Base-by-base conservation (phyloP, 2,888 invertebrate species). In the Globia sparganii region DNA sequence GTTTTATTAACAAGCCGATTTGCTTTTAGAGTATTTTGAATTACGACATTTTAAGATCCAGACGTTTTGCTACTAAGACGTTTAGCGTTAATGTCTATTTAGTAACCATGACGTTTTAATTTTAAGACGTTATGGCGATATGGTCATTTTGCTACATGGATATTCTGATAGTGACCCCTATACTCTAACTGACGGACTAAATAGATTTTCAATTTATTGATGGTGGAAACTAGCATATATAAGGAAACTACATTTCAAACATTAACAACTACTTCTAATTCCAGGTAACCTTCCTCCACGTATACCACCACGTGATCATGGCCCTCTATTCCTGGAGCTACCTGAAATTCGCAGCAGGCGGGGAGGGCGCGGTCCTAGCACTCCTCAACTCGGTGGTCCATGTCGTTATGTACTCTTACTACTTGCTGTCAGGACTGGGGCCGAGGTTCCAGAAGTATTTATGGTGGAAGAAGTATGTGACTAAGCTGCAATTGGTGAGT, bases 381-480 rank as follows among this genome's bases (percentile, higher is more conserved):
- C 96, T 98, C 53, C 95, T 98, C 25, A 98, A 99, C 92, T 98
- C 98, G 0, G 96, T 97, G 66, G 98, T 98, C 0, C 98, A 98
- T 91, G 97, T 98, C 5, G 96, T 98, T 81, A 98, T 99, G 98
- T 98, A 99, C 93, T 95, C 97, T 0, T 98, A 99, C 92, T 98
- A 98, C 90, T 96, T 98, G 70, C 94, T 98, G 86, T 97, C 98
- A 0, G 98, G 98, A 0, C 94, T 98, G 83, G 98, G 98, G 5
- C 98, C 98, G 0, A 92, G 97, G 65, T 98, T 98, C 93, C 98
- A 97, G 89, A 98, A 98, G 90, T 98, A 98, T 91, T 93, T 98
- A 67, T 98, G 98, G 98, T 99, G 98, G 98, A 99, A 99, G 95
- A 98, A 98, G 87, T 98, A 98, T 91, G 98, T 99, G 90, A 99